Conservation (phyloP, 2,888 invertebrate genomes). For the Piscicola geometra region DNA sequence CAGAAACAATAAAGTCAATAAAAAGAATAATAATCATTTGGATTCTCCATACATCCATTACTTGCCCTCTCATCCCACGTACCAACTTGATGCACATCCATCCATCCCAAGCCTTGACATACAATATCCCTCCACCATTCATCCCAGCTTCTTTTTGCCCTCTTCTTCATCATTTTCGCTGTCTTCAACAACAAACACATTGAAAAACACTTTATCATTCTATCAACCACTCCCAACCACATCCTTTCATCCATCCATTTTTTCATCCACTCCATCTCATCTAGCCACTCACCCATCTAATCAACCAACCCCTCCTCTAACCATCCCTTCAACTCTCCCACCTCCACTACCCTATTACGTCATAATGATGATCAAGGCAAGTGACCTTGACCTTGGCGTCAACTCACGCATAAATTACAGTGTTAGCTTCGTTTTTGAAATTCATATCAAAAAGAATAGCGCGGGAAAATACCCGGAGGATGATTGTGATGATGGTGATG, state of each 20-base stretch:
- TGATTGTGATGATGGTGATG: not conserved
- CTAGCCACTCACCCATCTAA: too few species aligned
- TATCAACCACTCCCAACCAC: too few species aligned
- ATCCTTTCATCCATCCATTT: too few species aligned
- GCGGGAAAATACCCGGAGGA: too few species aligned
- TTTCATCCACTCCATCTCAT: too few species aligned
- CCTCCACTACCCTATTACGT: not conserved
- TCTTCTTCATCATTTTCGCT: too few species aligned
- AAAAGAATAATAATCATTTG: too few species aligned
- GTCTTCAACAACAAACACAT: too few species aligned
- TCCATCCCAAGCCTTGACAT: not conserved
- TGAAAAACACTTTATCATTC: too few species aligned
- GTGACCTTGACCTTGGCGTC: not conserved
- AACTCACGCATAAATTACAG: not conserved
- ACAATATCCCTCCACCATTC: not conserved
- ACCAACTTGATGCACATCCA: not conserved
- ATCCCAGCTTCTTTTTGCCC: not conserved
- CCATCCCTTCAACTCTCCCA: too few species aligned
- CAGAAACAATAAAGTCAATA: too few species aligned
- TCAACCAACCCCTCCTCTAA: too few species aligned
- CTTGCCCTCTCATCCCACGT: not conserved
- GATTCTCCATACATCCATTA: constrained; percentile 3
- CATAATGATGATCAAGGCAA: constrained; percentile 2
- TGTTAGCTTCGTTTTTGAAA: constrained; percentile 5
- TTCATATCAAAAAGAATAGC: not conserved